These are phyloP conservation scores for Drosophila virilis DNA, from an alignment of 1,140 invertebrate species.

Conservation along the genomic window DNA sequence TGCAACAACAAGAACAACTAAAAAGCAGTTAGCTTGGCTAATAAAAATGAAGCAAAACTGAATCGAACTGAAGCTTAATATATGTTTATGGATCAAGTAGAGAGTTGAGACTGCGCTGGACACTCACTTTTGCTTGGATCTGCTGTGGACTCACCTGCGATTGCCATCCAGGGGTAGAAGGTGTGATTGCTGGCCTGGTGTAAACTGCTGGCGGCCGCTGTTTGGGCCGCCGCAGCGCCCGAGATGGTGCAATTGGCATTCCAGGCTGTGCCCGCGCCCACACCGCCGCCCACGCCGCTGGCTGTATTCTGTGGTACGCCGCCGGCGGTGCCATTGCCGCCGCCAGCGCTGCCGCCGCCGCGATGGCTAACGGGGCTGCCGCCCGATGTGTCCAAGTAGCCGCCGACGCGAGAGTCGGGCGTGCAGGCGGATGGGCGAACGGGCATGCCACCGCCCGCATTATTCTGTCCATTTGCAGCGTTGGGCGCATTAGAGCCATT, in stretches of 20 bases:
- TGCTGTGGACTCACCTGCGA: slow-evolving; percentile 92
- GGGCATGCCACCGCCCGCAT: slow-evolving; percentile 85
- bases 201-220: slow-evolving; percentile 92
- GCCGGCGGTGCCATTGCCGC: slow-evolving; percentile 89
- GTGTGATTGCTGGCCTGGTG: slow-evolving; percentile 96
- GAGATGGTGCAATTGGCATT: slow-evolving; percentile 84
- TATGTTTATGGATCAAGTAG: slow-evolving; percentile 23
- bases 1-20: slow-evolving; percentile 15
- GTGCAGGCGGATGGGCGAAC: slow-evolving; percentile 94
- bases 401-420: slow-evolving; percentile 90
- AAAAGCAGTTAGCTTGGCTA: slow-evolving; percentile 2
- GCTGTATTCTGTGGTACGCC: slow-evolving; percentile 85
- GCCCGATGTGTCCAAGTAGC: slow-evolving; percentile 88
- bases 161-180: slow-evolving; percentile 99
- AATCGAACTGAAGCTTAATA: slow-evolving; percentile 43
- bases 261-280: slow-evolving; percentile 86
- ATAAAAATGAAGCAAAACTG: slow-evolving; percentile 9
- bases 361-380: slow-evolving; percentile 91
- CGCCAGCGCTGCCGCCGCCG: slow-evolving; percentile 87
- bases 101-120: slow-evolving; percentile 44
- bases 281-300: slow-evolving; percentile 87
- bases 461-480: slow-evolving; percentile 87
- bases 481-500: slow-evolving; percentile 78
- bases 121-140: slow-evolving; percentile 80
- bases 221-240: slow-evolving; percentile 89